These are phyloP conservation scores for Lagria hirta DNA, from an alignment of 2,888 invertebrate species.

Conservation along the genomic window DNA sequence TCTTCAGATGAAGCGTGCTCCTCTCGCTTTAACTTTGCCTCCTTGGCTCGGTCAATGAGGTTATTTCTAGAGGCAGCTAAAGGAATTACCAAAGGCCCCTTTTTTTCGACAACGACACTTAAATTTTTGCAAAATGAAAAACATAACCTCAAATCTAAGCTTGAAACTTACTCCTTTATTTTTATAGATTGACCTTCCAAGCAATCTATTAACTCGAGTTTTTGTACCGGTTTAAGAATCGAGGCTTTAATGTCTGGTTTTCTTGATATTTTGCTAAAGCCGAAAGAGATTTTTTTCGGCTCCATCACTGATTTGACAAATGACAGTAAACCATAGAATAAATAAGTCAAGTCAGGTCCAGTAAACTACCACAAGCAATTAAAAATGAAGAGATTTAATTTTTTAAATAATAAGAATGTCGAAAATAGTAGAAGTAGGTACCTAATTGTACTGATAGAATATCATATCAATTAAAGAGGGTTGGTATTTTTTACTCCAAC, in stretches of 20 bases:
- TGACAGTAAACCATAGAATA: too few species aligned
- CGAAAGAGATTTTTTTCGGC: conserved; percentile 79
- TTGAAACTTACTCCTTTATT: conserved; percentile 66
- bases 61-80: conserved; percentile 57
- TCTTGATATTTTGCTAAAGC: conserved; percentile 70
- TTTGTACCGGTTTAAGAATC: conserved; percentile 59
- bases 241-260: conserved; percentile 54
- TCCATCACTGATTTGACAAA: too few species aligned
- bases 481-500: too few species aligned
- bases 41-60: conserved; percentile 59
- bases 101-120: conserved; percentile 59
- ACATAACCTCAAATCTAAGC: conserved; percentile 13
- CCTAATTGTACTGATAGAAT: too few species aligned
- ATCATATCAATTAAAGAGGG: too few species aligned
- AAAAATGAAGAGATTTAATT: too few species aligned
- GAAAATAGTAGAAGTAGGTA: too few species aligned
- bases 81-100: conserved; percentile 65
- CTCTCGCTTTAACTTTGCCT: conserved; percentile 51
- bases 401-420: too few species aligned
- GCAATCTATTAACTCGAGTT: conserved; percentile 72
- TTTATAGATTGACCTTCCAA: conserved; percentile 76
- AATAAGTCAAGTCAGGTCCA: too few species aligned
- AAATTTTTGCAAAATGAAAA: conserved; percentile 36
- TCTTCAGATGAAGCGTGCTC: conserved; percentile 33
- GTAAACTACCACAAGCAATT: too few species aligned